A percentile compares a stretch with the other conserved stretches of the same genome.
Evolutionary conservation across 2,888 invertebrate genomes (phyloP).

Genomic region (Crossocerus cetratus): DNA sequence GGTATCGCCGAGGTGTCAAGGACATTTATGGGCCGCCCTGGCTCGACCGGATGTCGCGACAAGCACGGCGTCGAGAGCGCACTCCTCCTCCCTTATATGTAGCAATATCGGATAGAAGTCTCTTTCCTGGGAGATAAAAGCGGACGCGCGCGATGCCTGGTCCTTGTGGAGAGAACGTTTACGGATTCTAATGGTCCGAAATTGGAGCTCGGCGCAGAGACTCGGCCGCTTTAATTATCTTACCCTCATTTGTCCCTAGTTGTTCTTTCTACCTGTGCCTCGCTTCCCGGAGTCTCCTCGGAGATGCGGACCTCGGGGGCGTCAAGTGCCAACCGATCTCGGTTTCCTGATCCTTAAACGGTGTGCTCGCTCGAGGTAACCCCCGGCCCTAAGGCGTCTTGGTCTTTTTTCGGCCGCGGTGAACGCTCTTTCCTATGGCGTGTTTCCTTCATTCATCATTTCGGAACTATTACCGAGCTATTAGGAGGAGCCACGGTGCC

Average conservation of each 20-base stretch:
- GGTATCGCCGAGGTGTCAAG: conserved; percentile 58
- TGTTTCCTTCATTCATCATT: conserved; percentile 27
- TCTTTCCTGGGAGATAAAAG: conserved; percentile 64
- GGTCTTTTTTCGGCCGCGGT: not conserved
- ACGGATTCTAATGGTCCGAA: conserved; percentile 70
- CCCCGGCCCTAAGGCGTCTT: not conserved
- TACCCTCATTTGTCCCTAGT: conserved; percentile 73
- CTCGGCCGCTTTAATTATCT: conserved; percentile 71
- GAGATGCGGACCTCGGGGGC: conserved; percentile 22
- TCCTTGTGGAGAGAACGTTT: conserved; percentile 64
- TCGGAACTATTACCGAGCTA: conserved; percentile 22
- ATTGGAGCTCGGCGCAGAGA: conserved; percentile 69
- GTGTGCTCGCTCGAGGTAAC: not conserved
- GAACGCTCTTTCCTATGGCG: not conserved
- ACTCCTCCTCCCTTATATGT: conserved; percentile 12
- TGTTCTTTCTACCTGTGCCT: conserved; percentile 50
- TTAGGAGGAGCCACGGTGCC: conserved; percentile 14
- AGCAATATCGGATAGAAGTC: conserved; percentile 57
- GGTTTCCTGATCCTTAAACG: not conserved
- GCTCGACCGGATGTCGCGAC: conserved; percentile 62
- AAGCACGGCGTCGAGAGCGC: conserved; percentile 48
- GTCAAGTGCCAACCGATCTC: conserved; percentile 24
- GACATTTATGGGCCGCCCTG: conserved; percentile 46
- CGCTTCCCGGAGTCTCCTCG: conserved; percentile 13
- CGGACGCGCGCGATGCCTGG: not conserved